Conservation (phyloP, 2,797 vertebrate genomes). For the Channallabes apus region DNA sequence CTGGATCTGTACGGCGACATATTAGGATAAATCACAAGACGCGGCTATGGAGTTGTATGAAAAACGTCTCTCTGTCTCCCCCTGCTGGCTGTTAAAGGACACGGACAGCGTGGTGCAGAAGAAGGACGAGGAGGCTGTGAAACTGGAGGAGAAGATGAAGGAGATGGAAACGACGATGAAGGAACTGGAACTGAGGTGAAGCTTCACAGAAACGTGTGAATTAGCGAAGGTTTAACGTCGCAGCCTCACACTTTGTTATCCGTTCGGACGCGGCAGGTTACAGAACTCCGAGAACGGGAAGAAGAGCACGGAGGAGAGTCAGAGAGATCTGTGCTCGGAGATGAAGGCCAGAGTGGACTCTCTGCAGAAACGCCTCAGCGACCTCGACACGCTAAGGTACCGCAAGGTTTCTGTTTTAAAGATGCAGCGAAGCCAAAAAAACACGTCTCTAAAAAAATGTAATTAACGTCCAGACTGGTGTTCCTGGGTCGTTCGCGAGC, state of each 20-base stretch:
- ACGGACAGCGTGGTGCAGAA: conserved; percentile 80
- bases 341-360: conserved; percentile 76
- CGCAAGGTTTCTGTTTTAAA: background rate
- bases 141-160: conserved; percentile 84
- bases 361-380: conserved; percentile 81
- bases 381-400: conserved; percentile 86
- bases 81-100: conserved; percentile 68
- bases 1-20: background rate
- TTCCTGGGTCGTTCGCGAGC: background rate
- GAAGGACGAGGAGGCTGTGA: conserved; percentile 81
- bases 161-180: conserved; percentile 83
- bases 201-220: background rate
- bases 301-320: conserved; percentile 77
- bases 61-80: background rate
- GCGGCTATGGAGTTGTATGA: background rate
- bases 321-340: conserved; percentile 80
- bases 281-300: conserved; percentile 79
- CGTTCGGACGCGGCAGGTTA: conserved; percentile 68
- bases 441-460: background rate
- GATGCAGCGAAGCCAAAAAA: background rate
- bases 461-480: background rate
- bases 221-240: background rate
- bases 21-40: background rate
- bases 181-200: conserved; percentile 81
- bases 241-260: background rate